Conservation (phyloP, 2,113 vertebrate species). For the Macrotus californicus region DNA sequence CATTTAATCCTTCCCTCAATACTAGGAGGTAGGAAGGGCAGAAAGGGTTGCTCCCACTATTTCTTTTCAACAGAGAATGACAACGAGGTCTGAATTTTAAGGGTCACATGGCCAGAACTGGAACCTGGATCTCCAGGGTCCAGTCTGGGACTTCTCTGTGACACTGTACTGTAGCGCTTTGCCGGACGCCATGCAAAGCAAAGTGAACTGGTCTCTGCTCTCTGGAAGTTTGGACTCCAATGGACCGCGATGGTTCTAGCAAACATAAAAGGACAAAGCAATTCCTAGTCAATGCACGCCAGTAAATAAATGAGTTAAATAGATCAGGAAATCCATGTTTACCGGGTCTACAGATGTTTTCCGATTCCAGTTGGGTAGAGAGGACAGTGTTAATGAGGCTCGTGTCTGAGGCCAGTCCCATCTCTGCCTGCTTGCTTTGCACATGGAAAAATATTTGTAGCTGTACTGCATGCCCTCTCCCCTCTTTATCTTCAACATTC, state of each 20-base stretch:
- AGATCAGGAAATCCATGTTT: slow-evolving; percentile 8
- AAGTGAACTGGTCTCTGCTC: slow-evolving; percentile 52
- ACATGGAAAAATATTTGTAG: background rate
- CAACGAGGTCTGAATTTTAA: background rate
- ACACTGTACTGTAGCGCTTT: background rate
- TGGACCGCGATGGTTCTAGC: background rate
- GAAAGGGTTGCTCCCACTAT: background rate
- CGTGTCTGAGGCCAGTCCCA: background rate
- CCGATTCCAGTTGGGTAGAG: background rate
- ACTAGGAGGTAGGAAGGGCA: background rate
- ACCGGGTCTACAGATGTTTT: background rate
- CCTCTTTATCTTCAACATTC: background rate
- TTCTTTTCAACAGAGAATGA: background rate
- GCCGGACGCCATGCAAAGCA: slow-evolving; percentile 50
- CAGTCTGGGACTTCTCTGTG: slow-evolving; percentile 26
- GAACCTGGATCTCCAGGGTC: background rate
- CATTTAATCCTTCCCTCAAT: background rate
- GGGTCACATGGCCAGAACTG: background rate
- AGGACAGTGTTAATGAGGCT: background rate
- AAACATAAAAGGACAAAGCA: slow-evolving; percentile 40
- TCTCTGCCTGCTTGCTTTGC: slow-evolving; percentile 16
- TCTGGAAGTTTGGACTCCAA: slow-evolving; percentile 54
- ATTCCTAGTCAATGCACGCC: background rate
- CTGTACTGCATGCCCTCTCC: background rate
- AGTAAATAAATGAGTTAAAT: slow-evolving; percentile 10